Conservation (phyloP, 2,888 invertebrate species). For the Pandemis heparana region DNA sequence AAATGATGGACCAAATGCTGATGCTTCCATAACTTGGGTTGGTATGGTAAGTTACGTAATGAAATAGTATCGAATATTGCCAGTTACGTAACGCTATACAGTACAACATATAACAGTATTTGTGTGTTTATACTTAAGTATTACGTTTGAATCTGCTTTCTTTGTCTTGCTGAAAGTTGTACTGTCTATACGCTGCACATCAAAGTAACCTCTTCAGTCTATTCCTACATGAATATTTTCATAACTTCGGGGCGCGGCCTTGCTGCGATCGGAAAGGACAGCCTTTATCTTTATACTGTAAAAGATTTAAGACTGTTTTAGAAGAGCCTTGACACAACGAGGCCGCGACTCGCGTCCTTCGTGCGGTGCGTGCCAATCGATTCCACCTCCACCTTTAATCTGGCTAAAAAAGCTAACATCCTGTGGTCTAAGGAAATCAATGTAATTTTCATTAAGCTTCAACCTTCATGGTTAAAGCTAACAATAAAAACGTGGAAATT, state of each 20-base stretch:
- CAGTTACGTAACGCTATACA: not conserved
- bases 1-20: not conserved
- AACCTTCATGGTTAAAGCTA: not conserved
- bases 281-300: slow-evolving; percentile 4
- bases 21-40: not conserved
- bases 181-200: no score
- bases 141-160: no score
- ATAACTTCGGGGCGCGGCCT: not conserved
- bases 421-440: not conserved
- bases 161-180: no score
- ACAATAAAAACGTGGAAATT: not conserved
- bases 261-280: not conserved
- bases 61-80: not conserved
- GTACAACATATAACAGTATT: no score
- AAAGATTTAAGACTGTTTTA: slow-evolving; percentile 16
- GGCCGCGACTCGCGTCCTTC: slow-evolving; percentile 50
- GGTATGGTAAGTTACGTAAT: not conserved
- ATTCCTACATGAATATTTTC: not conserved
- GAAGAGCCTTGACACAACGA: slow-evolving; percentile 42
- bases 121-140: no score
- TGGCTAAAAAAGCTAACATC: slow-evolving; percentile 3
- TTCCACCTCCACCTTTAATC: slow-evolving; percentile 28
- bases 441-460: not conserved
- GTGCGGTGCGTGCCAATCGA: slow-evolving; percentile 48
- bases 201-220: not conserved